Evolutionary conservation across 2,888 invertebrate genomes (phyloP), one percentile per base, ranked within the genome.

Genomic region (Tachina fera): DNA sequence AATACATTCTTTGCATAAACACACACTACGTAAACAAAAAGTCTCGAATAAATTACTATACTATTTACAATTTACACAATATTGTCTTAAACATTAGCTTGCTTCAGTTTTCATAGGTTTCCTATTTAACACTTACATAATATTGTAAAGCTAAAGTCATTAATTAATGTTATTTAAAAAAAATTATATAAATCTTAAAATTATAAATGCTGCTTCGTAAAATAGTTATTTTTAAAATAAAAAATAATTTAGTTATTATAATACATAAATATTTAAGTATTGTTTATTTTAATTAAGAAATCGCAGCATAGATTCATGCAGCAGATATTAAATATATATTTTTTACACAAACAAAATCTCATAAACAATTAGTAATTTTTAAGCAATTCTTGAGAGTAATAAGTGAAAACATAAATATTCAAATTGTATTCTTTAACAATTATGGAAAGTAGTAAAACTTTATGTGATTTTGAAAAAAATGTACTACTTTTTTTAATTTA

Each of bases 71-170:
- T 53, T 51, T 61, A 61, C 68, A 60, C 41, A 68, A 74, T 19
- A 22, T 75, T 63, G 9, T 70, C 65, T 82, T 70, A 75, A 78
- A 67, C n/a, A 53, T 79, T 71, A 63, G 63, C 71, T 71, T 84
- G 88, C 87, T 87, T 88, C 87, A 84, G 88, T 88, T 87, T 87
- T 86, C 83, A 87, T 88, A 82, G 88, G 88, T 88, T 88, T 88
- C 88, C 87, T 88, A 87, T 84, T 84, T 74, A 74, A 80, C 60
- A 83, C 22, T 75, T 81, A 84, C 41, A 60, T 76, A 60, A 41
- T 43, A 71, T 67, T 58, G 74, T 81, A 60, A 70, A 75, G 63
- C 74, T 79, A 75, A 79, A 75, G 56, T 79, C 68, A 75, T 75
- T 75, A 58, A 71, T 65, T 77, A 74, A 61, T 78, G 63, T 70